These are phyloP conservation scores for Eremobia ochroleuca DNA, from an alignment of 2,888 invertebrate species.

Conservation along the genomic window DNA sequence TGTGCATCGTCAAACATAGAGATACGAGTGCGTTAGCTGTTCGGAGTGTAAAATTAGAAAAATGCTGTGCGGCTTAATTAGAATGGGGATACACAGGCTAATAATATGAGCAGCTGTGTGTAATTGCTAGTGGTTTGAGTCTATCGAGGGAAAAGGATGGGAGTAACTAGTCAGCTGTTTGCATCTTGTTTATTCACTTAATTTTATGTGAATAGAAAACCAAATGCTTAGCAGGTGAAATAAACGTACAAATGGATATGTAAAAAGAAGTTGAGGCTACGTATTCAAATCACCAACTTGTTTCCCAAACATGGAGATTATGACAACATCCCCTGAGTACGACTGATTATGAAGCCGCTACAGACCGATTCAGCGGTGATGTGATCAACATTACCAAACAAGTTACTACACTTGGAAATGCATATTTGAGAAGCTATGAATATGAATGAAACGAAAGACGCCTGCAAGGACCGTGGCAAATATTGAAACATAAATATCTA, in stretches of 20 bases:
- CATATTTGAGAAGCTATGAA: conserved; percentile 55
- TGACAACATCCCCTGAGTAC: background rate
- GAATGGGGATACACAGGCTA: conserved; percentile 34
- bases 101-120: conserved; percentile 47
- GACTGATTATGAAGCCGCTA: background rate
- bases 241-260: background rate
- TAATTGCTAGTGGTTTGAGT: conserved; percentile 35
- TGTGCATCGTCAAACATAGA: conserved; percentile 61
- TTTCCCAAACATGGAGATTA: conserved; percentile 2
- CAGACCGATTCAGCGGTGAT: conserved; percentile 3
- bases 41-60: conserved; percentile 62
- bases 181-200: background rate
- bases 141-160: conserved; percentile 14
- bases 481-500: conserved; percentile 54
- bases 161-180: background rate
- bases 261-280: background rate
- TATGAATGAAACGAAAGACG: conserved; percentile 54
- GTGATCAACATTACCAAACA: conserved; percentile 31
- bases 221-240: background rate
- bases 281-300: background rate
- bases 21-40: conserved; percentile 52
- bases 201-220: conserved; percentile 3
- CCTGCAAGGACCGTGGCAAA: conserved; percentile 37
- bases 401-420: conserved; percentile 52
- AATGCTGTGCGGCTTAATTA: conserved; percentile 43